Evolutionary conservation across 2,113 vertebrate genomes (phyloP).

Genomic region (Camarhynchus parvulus): DNA sequence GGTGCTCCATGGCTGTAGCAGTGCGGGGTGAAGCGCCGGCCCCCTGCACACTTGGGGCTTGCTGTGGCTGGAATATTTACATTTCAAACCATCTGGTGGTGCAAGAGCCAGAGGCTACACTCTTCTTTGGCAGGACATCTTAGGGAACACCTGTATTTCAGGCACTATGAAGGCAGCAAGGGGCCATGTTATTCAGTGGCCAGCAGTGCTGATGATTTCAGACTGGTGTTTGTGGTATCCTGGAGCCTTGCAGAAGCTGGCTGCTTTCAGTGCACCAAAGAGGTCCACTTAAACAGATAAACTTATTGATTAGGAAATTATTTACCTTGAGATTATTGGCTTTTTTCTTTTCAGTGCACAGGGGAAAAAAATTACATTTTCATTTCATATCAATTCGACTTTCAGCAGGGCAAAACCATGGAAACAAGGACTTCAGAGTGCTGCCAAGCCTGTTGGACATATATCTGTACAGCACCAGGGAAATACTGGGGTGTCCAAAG

Average conservation of each 20-base stretch:
- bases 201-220: rapidly evolving
- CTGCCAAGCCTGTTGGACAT: neutral
- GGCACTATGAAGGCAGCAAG: neutral
- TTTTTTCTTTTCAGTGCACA: neutral
- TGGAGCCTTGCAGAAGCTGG: neutral
- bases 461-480: neutral
- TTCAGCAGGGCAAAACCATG: neutral
- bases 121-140: neutral
- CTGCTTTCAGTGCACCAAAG: neutral
- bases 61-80: neutral
- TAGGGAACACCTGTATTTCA: neutral
- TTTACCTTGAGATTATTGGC: neutral
- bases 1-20: neutral
- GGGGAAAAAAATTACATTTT: neutral
- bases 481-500: neutral
- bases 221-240: neutral
- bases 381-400: neutral
- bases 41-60: rapidly evolving
- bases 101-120: constrained; percentile 7
- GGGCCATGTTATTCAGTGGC: neutral
- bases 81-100: neutral
- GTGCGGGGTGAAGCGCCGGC: rapidly evolving
- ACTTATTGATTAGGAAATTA: neutral
- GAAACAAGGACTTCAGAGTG: neutral
- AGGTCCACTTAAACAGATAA: neutral